Percentiles rank a stretch among this genome's conserved stretches.
Conservation (phyloP, 2,113 vertebrate species). For the Acinonyx jubatus region DNA sequence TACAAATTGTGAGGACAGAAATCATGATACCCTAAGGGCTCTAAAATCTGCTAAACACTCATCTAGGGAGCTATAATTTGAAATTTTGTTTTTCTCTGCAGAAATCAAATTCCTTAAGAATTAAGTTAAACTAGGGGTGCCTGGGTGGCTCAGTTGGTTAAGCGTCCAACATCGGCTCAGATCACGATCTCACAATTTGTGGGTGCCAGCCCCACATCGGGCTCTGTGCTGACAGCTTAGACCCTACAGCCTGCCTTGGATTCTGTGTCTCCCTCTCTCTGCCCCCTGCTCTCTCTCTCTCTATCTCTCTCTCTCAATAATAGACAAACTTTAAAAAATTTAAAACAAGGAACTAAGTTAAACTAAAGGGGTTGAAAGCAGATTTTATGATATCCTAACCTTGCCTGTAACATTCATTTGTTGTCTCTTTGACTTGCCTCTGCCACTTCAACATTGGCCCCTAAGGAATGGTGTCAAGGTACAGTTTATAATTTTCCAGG, state of each 20-base stretch:
- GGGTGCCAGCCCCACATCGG: too few relatives aligned
- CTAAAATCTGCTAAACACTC: not conserved
- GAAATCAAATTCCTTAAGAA: slow-evolving; percentile 31
- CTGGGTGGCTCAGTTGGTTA: too few relatives aligned
- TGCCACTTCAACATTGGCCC: not conserved
- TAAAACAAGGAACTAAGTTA: not conserved
- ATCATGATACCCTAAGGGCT: not conserved
- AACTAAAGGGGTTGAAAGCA: not conserved
- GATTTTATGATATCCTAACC: not conserved
- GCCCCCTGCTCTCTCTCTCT: too few relatives aligned
- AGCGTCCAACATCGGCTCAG: too few relatives aligned
- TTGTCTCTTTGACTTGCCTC: slow-evolving; percentile 34
- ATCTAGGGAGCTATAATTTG: not conserved
- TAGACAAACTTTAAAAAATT: too few relatives aligned
- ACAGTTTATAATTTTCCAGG: slow-evolving; percentile 44
- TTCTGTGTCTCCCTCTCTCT: too few relatives aligned
- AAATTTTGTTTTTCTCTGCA: not conserved
- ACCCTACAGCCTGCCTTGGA: too few relatives aligned
- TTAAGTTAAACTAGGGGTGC: not conserved
- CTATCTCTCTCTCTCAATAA: too few relatives aligned
- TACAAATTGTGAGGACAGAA: not conserved
- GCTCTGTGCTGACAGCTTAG: too few relatives aligned
- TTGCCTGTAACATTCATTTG: not conserved
- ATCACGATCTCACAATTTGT: too few relatives aligned
- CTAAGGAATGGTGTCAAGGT: slow-evolving; percentile 14